Evolutionary conservation across 2,113 vertebrate genomes (phyloP).

Genomic region (Myrmecophaga tridactyla): DNA sequence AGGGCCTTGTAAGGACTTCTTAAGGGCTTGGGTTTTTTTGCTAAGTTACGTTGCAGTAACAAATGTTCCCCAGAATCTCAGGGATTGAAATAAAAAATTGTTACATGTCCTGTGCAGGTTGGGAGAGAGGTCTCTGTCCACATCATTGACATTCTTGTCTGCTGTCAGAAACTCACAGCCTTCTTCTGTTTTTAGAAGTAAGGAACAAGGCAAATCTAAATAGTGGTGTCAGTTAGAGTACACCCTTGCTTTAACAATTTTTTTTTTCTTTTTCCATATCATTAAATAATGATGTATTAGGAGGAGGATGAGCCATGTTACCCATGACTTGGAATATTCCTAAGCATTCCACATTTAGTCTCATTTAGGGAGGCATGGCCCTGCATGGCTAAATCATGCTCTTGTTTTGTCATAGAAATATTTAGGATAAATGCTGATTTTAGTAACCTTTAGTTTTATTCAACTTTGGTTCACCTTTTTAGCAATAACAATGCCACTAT

Average conservation of each 20-base stretch:
- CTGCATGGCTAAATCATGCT: background rate
- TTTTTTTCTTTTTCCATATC: background rate
- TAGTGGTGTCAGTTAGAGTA: background rate
- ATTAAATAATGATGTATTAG: background rate
- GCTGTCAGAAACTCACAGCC: background rate
- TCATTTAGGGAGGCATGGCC: background rate
- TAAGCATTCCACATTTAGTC: background rate
- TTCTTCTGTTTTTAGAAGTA: background rate
- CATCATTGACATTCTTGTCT: background rate
- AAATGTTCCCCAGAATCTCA: background rate
- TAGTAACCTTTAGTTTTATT: constrained; percentile 2
- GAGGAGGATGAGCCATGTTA: background rate
- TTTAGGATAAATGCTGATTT: background rate
- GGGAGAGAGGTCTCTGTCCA: background rate
- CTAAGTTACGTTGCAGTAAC: background rate
- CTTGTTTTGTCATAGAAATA: background rate
- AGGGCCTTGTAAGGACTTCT: background rate
- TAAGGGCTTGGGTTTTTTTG: background rate
- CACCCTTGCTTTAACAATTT: background rate
- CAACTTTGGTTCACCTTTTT: background rate
- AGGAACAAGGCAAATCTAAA: background rate
- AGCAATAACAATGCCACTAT: background rate
- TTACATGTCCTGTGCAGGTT: background rate
- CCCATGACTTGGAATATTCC: background rate
- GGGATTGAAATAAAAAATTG: background rate